Base-by-base conservation (phyloP, 1,140 invertebrate species). In the Neelides sp. region DNA sequence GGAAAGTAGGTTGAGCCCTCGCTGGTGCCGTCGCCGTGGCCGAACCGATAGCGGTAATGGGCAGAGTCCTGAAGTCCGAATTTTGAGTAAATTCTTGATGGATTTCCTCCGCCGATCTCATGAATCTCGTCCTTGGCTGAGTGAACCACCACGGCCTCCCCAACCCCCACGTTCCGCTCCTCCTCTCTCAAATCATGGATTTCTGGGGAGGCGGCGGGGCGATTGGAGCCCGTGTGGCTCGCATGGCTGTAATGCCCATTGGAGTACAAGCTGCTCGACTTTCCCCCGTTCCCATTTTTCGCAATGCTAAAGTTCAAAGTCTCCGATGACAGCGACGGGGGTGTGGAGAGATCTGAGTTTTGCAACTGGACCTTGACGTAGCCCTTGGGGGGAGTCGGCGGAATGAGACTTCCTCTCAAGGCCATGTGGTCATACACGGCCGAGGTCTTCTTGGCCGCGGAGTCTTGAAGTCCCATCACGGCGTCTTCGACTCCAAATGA, bases 401-500 rank as follows among this genome's bases (percentile, higher is more conserved):
- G 44, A 17, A 56, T 52, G 28, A 48, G 20, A 35, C 49, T 55
- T 3, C 24, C 22, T 22, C 44, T 55, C 20, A 52, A 13, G 1
- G 45, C 46, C 10, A 52, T 36, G n/a, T 15, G 35, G 26, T 52
- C 54, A 40, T 52, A 48, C n/a, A n/a, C n/a, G n/a, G n/a, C n/a
- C n/a, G n/a, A n/a, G 0, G 45, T 24, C 1, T 27, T 32, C 26
- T 52, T 55, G 0, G 37, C 13, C 4, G 45, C n/a, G 4, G n/a
- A 4, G 36, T 4, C 7, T 28, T 20, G 15, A 35, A 19, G 43
- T 17, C 4, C 15, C 10, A 40, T 13, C 8, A 59, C 12, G 1
- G 54, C 57, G 43, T 59, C 57, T 45, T 59, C 57, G 1, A 53
- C 51, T 39, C 50, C 48, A 44, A 59, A 59, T 3, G 57, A 48